Base-by-base conservation (phyloP, 2,888 invertebrate genomes). In the Polylopha cassiicola region DNA sequence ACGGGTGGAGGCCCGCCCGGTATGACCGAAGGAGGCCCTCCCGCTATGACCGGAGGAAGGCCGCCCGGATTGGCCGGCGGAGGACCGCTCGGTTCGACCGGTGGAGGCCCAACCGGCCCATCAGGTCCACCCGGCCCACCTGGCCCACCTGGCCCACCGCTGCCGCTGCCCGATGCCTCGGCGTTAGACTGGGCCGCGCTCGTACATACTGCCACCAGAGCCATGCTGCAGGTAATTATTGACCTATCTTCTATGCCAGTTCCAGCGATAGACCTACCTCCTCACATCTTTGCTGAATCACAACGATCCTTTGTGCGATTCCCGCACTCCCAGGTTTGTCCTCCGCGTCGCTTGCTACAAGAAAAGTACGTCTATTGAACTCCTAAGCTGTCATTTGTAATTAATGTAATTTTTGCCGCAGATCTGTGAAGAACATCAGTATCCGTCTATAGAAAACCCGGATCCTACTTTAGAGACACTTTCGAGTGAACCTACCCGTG, bases 151-250 rank as follows among this genome's bases (percentile, higher is more conserved):
- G n/a, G n/a, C n/a, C n/a, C n/a, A n/a, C 77, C 79, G 4, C 75
- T 91, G 36, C 89, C 89, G 1, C 69, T 91, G 33, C 91, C 92
- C 0, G 89, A 92, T 61, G 88, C 91, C 2, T 87, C 89, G 20
- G 90, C 91, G 26, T 87, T 92, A 55, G 93, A 94, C 69, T 94
- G 95, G 95, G 89, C 91, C 6, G 89, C 91, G 58, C 84, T 94
- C 11, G 93, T 94, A 2, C 92, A 93, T 61, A 92, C 93, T 1
- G 94, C 94, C 16, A 92, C 92, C 0, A 84, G 91, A 44, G 93
- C 91, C 10, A 90, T 92, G 82, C 77, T 90, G 24, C 87, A 88
- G 76, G 87, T 87, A n/a, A n/a, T n/a, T n/a, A n/a, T n/a, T n/a
- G n/a, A n/a, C n/a, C n/a, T n/a, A n/a, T n/a, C n/a, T n/a, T n/a